Conservation (phyloP, 1,140 invertebrate genomes). For the Cherax quadricarinatus region DNA sequence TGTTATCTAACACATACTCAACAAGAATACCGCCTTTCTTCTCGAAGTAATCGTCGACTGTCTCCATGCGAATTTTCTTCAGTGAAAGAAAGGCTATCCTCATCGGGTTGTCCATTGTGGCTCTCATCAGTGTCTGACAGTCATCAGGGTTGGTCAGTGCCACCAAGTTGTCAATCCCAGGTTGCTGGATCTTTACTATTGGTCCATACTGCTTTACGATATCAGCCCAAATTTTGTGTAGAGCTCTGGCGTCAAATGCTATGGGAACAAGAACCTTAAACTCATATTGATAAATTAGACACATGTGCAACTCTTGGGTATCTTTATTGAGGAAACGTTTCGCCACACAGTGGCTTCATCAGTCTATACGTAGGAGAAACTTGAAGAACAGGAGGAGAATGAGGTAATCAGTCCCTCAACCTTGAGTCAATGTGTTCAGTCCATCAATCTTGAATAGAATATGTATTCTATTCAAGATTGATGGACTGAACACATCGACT, state of each 20-base stretch:
- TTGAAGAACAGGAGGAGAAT: too few species aligned
- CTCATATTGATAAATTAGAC: too few species aligned
- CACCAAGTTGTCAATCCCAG: not conserved
- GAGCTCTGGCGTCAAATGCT: not conserved
- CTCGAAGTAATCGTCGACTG: constrained; percentile 38
- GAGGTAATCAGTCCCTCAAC: too few species aligned
- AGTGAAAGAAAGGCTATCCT: constrained; percentile 16
- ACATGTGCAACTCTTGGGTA: too few species aligned
- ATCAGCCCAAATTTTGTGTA: constrained; percentile 13
- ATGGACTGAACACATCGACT: too few species aligned
- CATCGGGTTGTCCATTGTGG: constrained; percentile 43
- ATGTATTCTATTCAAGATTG: too few species aligned
- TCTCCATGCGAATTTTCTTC: constrained; percentile 3
- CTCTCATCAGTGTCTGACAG: not conserved
- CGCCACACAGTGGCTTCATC: too few species aligned
- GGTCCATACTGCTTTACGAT: constrained; percentile 31
- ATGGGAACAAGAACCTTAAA: not conserved
- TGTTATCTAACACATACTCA: constrained; percentile 5
- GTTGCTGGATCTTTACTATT: not conserved
- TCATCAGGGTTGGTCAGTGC: constrained; percentile 2
- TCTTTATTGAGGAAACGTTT: too few species aligned
- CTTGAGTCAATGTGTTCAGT: too few species aligned
- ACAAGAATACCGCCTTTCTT: constrained; percentile 10
- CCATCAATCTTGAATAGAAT: too few species aligned
- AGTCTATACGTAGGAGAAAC: too few species aligned